phyloP scores from a whole-genome alignment of 1,140 invertebrate species.

The Cyclargus thomasi region DNA sequence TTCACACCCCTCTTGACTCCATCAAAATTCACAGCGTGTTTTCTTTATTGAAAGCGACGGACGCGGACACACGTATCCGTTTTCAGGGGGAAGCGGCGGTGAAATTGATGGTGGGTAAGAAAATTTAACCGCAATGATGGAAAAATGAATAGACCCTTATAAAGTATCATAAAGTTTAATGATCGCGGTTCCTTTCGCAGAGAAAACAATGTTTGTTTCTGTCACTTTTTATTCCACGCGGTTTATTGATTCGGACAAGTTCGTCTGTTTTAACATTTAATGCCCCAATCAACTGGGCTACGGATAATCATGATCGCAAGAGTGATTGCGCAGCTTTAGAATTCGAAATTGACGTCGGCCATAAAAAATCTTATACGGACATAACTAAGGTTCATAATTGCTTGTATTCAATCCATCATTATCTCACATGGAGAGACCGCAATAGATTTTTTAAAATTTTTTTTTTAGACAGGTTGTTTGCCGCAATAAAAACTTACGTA shows the following conservation, averaged over 20 bases:
- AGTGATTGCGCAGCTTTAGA: too few relatives aligned
- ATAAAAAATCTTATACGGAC: too few relatives aligned
- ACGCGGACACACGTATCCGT: conserved; percentile 1
- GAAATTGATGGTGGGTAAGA: not conserved
- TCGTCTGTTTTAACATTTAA: not conserved
- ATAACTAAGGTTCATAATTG: too few relatives aligned
- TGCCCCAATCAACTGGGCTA: too few relatives aligned
- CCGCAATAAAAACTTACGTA: not conserved
- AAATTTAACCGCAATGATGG: not conserved
- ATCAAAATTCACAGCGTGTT: conserved; percentile 60
- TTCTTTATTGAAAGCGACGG: conserved; percentile 32
- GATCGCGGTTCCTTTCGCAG: not conserved
- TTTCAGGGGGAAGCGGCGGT: not conserved
- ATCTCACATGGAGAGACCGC: too few relatives aligned
- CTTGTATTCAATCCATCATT: too few relatives aligned
- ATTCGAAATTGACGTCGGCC: too few relatives aligned
- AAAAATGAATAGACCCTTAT: not conserved
- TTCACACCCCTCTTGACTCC: conserved; percentile 27
- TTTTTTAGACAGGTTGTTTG: too few relatives aligned
- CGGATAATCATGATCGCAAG: too few relatives aligned
- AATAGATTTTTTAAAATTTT: too few relatives aligned
- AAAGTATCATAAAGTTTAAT: conserved; percentile 1
- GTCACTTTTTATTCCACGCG: not conserved
- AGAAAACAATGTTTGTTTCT: not conserved
- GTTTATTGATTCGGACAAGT: not conserved